Evolutionary conservation across 2,888 invertebrate species (phyloP), one percentile per base, ranked within the genome.

Genomic region (Notodonta ziczac): DNA sequence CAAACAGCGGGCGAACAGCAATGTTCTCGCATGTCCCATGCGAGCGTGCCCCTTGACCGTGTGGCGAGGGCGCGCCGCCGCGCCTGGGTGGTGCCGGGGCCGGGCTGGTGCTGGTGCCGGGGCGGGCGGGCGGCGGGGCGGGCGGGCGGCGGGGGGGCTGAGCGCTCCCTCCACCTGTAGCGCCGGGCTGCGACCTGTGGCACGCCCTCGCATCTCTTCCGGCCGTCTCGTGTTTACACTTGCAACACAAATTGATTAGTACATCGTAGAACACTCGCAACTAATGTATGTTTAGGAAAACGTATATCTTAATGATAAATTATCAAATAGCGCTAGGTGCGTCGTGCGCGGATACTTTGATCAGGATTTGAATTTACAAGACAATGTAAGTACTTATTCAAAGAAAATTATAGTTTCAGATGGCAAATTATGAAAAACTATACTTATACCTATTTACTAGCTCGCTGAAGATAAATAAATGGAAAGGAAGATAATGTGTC

Each of bases 141-240:
- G 35, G 35, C 35, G 58, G 48, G 58, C 55, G 65, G 42, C 58
- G 42, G 55, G 44, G 56, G 57, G 51, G 56, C 54, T n/a, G 64
- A 52, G 58, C 52, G 64, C 67, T 61, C 65, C 65, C 71, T 58
- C 70, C 80, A 81, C 82, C 81, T 81, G 82, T 82, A 60, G 82
- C 73, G 53, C 65, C 69, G 66, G 65, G 72, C 70, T 60, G 70
- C 74, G 76, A 79, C 82, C 80, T 78, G 80, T 80, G 74, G 81
- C 78, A 72, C 77, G 66, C 71, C 73, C 66, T 57, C 44, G 57
- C 24, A 51, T 58, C 50, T 50, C 50, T 50, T 52, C 52, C 52
- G 52, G 13, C 12, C 35, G 32, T n/a, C 52, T n/a, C 52, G 32
- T 4, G 51, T 24, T 32, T 52, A 52, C 51, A 52, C 51, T 52